Evolutionary conservation across 2,797 vertebrate species (phyloP).

Genomic region (Psittacula echo): DNA sequence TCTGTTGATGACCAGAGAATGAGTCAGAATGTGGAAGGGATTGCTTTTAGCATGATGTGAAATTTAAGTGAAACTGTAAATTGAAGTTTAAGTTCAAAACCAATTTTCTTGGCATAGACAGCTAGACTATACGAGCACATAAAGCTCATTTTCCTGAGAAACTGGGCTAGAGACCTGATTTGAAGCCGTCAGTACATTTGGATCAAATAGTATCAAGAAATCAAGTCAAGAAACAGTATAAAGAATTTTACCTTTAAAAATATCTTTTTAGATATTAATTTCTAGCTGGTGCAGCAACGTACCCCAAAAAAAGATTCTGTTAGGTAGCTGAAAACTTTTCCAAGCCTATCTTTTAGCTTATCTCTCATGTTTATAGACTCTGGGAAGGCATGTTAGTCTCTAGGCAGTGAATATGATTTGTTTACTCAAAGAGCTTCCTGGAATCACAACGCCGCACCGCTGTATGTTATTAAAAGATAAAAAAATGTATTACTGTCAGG

Average conservation of each 20-base stretch:
- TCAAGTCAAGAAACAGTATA: not conserved
- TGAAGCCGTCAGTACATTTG: not conserved
- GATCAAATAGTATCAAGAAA: not conserved
- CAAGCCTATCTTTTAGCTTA: conserved; percentile 19
- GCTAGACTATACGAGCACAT: not conserved
- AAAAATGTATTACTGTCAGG: conserved; percentile 59
- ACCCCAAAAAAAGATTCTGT: not conserved
- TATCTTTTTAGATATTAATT: not conserved
- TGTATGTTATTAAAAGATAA: conserved; percentile 68
- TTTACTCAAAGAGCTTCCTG: conserved; percentile 51
- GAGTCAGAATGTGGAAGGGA: not conserved
- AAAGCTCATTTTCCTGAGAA: not conserved
- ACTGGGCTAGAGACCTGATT: not conserved
- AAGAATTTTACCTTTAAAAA: not conserved
- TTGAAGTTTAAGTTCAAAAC: not conserved
- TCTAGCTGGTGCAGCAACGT: not conserved
- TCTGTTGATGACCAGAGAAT: not conserved
- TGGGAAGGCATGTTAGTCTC: conserved; percentile 5
- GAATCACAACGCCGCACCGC: not conserved
- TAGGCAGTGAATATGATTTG: conserved; percentile 24
- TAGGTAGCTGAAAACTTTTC: conserved; percentile 22
- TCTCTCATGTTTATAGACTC: conserved; percentile 27
- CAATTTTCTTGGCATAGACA: not conserved
- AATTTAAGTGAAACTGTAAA: not conserved
- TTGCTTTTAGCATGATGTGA: not conserved